These are phyloP conservation scores for Meiosimyza platycephala DNA, from an alignment of 2,888 invertebrate genomes.

Conservation along the genomic window DNA sequence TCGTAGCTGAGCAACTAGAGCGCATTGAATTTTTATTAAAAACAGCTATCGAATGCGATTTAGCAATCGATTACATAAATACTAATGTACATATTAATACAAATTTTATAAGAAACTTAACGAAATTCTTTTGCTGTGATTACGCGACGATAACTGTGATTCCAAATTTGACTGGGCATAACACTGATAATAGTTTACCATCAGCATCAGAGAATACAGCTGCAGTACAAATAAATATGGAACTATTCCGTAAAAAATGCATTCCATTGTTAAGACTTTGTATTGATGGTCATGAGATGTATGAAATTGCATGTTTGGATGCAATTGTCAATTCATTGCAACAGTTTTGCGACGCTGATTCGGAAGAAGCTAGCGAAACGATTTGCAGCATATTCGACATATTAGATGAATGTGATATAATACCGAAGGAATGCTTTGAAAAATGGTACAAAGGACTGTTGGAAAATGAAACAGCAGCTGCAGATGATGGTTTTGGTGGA, in stretches of 20 bases:
- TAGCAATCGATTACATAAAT: constrained; percentile 63
- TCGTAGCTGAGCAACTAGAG: constrained; percentile 53
- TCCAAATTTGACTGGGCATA: constrained; percentile 25
- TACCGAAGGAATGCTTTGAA: constrained; percentile 61
- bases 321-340: constrained; percentile 56
- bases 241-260: constrained; percentile 55
- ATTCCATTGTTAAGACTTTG: constrained; percentile 59
- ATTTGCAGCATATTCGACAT: constrained; percentile 56
- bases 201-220: constrained; percentile 19
- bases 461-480: constrained; percentile 31
- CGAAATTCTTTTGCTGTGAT: constrained; percentile 64
- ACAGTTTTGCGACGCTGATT: constrained; percentile 49
- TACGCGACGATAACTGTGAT: constrained; percentile 53
- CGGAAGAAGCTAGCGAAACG: constrained; percentile 53
- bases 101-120: constrained; percentile 58
- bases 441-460: constrained; percentile 54
- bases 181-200: neutral
- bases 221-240: constrained; percentile 44
- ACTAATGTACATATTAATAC: constrained; percentile 62
- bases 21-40: constrained; percentile 57
- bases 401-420: constrained; percentile 60
- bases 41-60: constrained; percentile 52
- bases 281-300: constrained; percentile 57
- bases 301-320: constrained; percentile 59
- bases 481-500: neutral